Percentiles rank a stretch among this genome's conserved stretches.
Evolutionary conservation across 2,888 invertebrate species (phyloP).

Genomic region (Drosophila neonasuta): DNA sequence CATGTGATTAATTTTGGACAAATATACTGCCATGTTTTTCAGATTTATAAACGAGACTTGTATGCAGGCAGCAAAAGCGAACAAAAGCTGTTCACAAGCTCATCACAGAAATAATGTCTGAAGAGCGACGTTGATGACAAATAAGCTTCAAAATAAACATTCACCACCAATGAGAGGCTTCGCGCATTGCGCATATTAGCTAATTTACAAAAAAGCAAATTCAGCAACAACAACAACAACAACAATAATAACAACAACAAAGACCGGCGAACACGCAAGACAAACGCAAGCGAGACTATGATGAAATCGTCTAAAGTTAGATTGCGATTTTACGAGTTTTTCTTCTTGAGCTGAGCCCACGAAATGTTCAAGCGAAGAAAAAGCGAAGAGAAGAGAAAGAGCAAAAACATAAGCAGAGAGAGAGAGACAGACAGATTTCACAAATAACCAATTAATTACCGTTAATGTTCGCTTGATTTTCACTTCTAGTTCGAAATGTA

Average conservation of each 20-base stretch:
- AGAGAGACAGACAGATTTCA: slow-evolving; percentile 20
- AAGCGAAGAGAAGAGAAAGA: not conserved
- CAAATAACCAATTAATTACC: slow-evolving; percentile 69
- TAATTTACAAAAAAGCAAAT: slow-evolving; percentile 58
- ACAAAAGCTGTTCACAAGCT: slow-evolving; percentile 4
- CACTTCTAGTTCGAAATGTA: slow-evolving; percentile 28
- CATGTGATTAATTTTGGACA: slow-evolving; percentile 6
- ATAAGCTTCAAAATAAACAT: slow-evolving; percentile 47
- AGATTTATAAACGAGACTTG: slow-evolving; percentile 13
- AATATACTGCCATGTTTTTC: slow-evolving; percentile 16
- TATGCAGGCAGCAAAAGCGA: slow-evolving; percentile 17
- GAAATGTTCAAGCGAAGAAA: slow-evolving; percentile 36
- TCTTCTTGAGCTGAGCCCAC: slow-evolving; percentile 57
- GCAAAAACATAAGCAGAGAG: slow-evolving; percentile 6
- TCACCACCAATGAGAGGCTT: slow-evolving; percentile 53
- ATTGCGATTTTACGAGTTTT: slow-evolving; percentile 43
- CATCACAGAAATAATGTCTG: slow-evolving; percentile 30
- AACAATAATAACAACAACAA: slow-evolving; percentile 14
- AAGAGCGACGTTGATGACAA: slow-evolving; percentile 31
- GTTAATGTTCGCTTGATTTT: slow-evolving; percentile 58
- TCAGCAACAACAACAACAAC: slow-evolving; percentile 23
- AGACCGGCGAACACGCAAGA: slow-evolving; percentile 50
- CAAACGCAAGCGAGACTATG: slow-evolving; percentile 40
- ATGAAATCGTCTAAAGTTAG: slow-evolving; percentile 74
- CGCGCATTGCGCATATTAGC: slow-evolving; percentile 71